Evolutionary conservation across 2,113 vertebrate genomes (phyloP).

Genomic region (Eurypyga helias): DNA sequence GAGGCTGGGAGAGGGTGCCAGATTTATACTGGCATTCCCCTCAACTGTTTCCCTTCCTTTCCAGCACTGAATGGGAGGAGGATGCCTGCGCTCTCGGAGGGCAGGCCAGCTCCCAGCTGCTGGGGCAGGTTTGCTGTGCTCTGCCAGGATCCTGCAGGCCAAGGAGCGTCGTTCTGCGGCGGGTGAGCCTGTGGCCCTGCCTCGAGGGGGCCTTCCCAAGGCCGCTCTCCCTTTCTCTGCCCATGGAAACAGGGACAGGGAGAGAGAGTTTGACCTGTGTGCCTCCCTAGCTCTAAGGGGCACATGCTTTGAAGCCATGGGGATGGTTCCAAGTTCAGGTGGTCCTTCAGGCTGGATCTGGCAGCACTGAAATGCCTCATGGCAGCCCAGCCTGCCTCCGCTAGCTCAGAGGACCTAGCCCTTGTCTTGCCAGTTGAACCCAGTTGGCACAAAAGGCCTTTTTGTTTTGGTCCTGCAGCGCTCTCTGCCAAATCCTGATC

Average conservation of each 20-base stretch:
- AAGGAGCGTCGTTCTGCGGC: background rate
- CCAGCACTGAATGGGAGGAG: background rate
- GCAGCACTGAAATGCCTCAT: background rate
- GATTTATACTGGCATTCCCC: background rate
- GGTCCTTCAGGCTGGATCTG: background rate
- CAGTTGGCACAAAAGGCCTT: conserved; percentile 42
- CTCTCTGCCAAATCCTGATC: conserved; percentile 1
- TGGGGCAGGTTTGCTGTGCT: background rate
- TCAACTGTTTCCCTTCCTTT: background rate
- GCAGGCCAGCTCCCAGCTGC: background rate
- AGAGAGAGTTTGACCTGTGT: background rate
- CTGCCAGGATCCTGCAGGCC: background rate
- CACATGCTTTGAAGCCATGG: background rate
- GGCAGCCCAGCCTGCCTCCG: background rate
- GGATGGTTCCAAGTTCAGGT: background rate
- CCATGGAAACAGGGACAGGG: background rate
- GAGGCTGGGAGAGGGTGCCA: background rate
- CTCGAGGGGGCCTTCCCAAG: accelerated
- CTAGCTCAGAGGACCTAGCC: background rate
- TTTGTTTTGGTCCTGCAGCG: conserved; percentile 39
- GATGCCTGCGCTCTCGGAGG: background rate
- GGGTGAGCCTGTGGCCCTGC: background rate
- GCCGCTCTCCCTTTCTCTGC: background rate
- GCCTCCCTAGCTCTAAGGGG: background rate
- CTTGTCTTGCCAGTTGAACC: background rate